Evolutionary conservation across 1,140 invertebrate genomes (phyloP), one percentile per base, ranked within the genome.

Genomic region (Drosophila triauraria): DNA sequence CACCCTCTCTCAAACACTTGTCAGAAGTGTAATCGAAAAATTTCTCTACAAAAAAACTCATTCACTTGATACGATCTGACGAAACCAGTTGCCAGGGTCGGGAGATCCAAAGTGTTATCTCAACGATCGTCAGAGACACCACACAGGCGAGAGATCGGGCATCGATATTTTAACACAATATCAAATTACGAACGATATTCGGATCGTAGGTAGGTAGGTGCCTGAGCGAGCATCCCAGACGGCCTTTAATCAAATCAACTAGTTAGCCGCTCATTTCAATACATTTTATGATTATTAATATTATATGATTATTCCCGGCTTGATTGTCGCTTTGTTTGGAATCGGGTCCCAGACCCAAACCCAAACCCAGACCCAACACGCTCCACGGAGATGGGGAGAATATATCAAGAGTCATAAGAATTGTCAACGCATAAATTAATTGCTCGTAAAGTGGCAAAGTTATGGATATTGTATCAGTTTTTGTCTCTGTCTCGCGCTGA

Each of bases 351-450:
- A 70, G 25, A 38, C 10, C 17, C 54, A 35, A 69, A 74, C 71
- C 65, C 30, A 30, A 80, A 54, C 42, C 27, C 27, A 30, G 27
- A 6, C 27, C 27, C 61, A 79, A 78, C 84, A 80, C 63, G 70
- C 68, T 30, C 43, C 47, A 51, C 48, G 10, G 56, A 35, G 58
- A 70, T 64, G 46, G 47, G 47, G 47, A 65, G 70, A 79, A 63
- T 88, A 88, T 86, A 88, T 85, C 88, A 91, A 85, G 60, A 85
- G 79, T 87, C 88, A 88, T 91, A 91, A 91, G 88, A 91, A 91
- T 91, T 91, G 88, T 91, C 88, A 91, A 91, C 88, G 88, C 88
- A 91, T 88, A 91, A 91, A 91, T 91, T 91, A 91, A 91, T 91
- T 91, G 88, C 88, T 91, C 88, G 78, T 91, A 91, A 91, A 91